Conservation (phyloP, 1,140 invertebrate genomes). For the Augochlora pura region DNA sequence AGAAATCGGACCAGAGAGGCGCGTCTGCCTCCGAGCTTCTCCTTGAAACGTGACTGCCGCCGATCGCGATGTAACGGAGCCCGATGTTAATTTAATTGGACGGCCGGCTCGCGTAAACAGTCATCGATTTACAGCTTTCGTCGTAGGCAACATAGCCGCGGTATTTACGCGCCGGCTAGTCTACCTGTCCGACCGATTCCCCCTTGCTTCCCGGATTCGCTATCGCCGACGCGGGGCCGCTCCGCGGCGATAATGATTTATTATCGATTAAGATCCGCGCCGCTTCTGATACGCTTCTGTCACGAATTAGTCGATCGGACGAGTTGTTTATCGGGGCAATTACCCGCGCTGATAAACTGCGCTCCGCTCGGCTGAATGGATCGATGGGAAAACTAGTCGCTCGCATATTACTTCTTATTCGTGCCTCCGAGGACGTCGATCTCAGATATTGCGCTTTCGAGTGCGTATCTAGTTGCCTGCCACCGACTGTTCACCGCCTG, state of each 20-base stretch:
- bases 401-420: constrained; percentile 1
- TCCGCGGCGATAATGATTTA: constrained; percentile 13
- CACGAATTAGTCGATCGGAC: constrained; percentile 6
- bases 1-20: constrained; percentile 58
- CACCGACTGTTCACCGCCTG: too few species aligned
- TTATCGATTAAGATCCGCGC: constrained; percentile 17
- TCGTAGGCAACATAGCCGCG: neutral
- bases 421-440: too few species aligned
- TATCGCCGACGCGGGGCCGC: too few species aligned
- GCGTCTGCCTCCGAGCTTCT: constrained; percentile 51
- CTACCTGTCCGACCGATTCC: neutral
- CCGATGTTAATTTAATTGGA: constrained; percentile 67
- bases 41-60: constrained; percentile 42
- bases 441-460: neutral
- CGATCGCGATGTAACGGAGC: constrained; percentile 23
- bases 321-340: constrained; percentile 16
- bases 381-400: neutral
- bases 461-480: neutral
- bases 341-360: constrained; percentile 10
- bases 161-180: constrained; percentile 1
- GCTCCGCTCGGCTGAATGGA: neutral
- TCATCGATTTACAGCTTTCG: constrained; percentile 51
- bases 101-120: constrained; percentile 46
- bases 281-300: neutral
- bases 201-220: neutral